A percentile compares a stretch with the other conserved stretches of the same genome.
phyloP scores from a whole-genome alignment of 2,113 vertebrate genomes.

The Ovis canadensis region DNA sequence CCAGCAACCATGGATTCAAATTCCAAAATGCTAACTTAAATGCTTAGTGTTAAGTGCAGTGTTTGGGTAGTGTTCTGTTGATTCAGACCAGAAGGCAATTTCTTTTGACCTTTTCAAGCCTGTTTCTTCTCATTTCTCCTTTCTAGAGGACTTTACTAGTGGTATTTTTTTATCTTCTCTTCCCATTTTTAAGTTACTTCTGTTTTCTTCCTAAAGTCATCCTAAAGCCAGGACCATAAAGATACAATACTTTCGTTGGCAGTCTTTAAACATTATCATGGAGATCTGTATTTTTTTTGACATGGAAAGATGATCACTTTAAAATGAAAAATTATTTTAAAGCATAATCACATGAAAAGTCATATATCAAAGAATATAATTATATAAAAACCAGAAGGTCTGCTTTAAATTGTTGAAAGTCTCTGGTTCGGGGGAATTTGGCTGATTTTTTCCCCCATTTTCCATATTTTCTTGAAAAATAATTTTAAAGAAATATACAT shows the following conservation, averaged over 20 bases:
- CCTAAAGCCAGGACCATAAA: not conserved
- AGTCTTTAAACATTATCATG: not conserved
- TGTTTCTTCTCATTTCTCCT: not conserved
- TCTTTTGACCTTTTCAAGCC: not conserved
- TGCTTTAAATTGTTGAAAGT: not conserved
- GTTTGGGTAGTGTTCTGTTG: not conserved
- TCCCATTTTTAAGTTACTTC: not conserved
- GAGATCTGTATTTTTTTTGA: not conserved
- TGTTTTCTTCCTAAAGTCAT: not conserved
- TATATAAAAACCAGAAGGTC: not conserved
- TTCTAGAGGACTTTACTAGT: not conserved
- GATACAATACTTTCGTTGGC: not conserved
- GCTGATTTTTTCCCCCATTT: not conserved
- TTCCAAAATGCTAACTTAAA: not conserved
- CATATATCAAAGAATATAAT: not conserved
- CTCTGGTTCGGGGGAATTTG: not conserved
- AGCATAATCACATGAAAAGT: not conserved
- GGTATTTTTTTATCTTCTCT: not conserved
- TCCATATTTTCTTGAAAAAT: not conserved
- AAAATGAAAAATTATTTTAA: slow-evolving; percentile 15
- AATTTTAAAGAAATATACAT: not conserved
- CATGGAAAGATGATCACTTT: not conserved
- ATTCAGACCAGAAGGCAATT: not conserved
- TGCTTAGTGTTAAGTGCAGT: not conserved
- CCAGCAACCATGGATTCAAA: not conserved